phyloP scores from a whole-genome alignment of 1,140 invertebrate genomes.

The Mizuhopecten yessoensis region DNA sequence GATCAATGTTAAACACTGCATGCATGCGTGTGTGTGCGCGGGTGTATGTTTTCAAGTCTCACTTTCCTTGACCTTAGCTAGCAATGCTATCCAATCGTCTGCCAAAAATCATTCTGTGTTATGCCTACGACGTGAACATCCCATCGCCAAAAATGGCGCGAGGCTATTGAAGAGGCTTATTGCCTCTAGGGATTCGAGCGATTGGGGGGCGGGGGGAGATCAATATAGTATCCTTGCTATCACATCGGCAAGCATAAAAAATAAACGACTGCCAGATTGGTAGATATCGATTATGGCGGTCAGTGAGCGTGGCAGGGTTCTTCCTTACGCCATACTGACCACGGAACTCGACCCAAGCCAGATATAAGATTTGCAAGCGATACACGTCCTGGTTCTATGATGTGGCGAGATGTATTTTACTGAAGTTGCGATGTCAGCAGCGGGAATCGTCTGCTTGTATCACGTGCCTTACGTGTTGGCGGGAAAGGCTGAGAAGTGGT shows the following conservation, averaged over 20 bases:
- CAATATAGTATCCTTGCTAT: neutral
- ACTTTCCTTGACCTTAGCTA: constrained; percentile 18
- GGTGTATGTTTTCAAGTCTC: neutral
- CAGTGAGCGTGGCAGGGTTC: neutral
- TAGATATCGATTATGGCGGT: neutral
- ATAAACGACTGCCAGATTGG: neutral
- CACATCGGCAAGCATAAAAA: too few species aligned
- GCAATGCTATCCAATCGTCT: neutral
- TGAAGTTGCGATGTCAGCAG: constrained; percentile 12
- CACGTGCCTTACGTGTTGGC: neutral
- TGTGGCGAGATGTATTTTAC: neutral
- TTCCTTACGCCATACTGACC: neutral
- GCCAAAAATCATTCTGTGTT: neutral
- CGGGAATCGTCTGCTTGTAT: neutral
- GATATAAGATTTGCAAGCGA: neutral
- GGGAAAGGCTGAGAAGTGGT: constrained; percentile 31
- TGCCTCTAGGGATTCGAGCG: neutral
- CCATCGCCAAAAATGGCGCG: constrained; percentile 17
- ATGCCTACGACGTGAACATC: neutral
- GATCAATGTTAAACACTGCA: constrained; percentile 11
- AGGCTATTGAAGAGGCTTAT: constrained; percentile 26
- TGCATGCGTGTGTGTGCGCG: neutral
- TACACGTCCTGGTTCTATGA: neutral
- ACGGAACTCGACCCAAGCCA: neutral
- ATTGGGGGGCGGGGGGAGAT: neutral